Percentiles rank a stretch among this genome's conserved stretches.
phyloP scores from a whole-genome alignment of 2,888 invertebrate genomes.

The Caenorhabditis panamensis region DNA sequence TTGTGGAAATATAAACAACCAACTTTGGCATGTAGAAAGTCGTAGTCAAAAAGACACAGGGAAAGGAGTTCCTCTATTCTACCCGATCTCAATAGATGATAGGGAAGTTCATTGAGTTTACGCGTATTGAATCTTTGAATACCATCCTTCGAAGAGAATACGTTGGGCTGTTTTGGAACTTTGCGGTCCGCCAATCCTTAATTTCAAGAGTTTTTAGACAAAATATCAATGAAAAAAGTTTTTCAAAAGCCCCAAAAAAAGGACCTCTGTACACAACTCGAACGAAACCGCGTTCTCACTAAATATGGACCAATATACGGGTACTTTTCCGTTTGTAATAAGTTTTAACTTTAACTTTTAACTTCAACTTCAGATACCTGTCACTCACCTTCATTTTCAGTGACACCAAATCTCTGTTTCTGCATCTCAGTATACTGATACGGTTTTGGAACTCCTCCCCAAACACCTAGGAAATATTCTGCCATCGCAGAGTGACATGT shows the following conservation, averaged over 20 bases:
- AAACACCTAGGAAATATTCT: slow-evolving; percentile 89
- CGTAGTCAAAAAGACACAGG: slow-evolving; percentile 95
- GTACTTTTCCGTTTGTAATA: too few species aligned
- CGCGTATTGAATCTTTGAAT: slow-evolving; percentile 89
- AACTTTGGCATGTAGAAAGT: slow-evolving; percentile 94
- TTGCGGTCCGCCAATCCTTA: slow-evolving; percentile 85
- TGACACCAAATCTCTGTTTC: slow-evolving; percentile 85
- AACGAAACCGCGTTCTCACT: too few species aligned
- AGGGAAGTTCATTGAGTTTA: slow-evolving; percentile 94
- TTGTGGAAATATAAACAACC: background rate
- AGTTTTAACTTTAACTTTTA: too few species aligned
- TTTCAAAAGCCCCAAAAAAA: too few species aligned
- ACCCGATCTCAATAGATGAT: slow-evolving; percentile 92
- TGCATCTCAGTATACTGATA: slow-evolving; percentile 95
- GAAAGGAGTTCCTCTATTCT: slow-evolving; percentile 92
- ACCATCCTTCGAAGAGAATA: slow-evolving; percentile 93
- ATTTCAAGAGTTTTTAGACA: background rate
- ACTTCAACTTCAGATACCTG: too few species aligned
- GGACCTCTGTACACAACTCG: too few species aligned
- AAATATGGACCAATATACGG: too few species aligned
- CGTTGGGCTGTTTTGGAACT: slow-evolving; percentile 93
- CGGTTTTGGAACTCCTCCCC: slow-evolving; percentile 92
- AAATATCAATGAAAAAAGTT: too few species aligned
- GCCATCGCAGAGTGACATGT: slow-evolving; percentile 98
- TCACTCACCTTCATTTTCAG: slow-evolving; percentile 81